Evolutionary conservation across 92 coral and sea anemone genomes (phyloP).

Genomic region (Chrysogorgia sp.): DNA sequence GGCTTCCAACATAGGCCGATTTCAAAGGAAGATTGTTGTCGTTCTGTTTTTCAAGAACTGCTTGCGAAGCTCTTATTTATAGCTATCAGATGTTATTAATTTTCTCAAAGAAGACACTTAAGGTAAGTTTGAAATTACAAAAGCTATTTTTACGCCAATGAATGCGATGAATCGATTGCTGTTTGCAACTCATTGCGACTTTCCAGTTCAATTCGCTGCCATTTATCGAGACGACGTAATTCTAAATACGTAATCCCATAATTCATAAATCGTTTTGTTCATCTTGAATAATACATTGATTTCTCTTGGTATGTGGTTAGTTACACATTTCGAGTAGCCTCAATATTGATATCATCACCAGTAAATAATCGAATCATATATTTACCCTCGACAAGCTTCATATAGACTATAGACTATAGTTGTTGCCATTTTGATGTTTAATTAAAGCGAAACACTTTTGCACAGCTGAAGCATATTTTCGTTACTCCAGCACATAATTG

Average conservation of each 20-base stretch:
- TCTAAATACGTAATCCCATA: not conserved
- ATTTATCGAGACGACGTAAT: not conserved
- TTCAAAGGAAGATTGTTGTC: conserved; percentile 34
- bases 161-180: not conserved
- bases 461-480: no score
- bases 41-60: conserved; percentile 20
- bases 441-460: not conserved
- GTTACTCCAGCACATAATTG: no score
- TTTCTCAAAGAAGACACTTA: not conserved
- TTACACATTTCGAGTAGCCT: not conserved
- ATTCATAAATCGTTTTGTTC: not conserved
- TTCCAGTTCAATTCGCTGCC: not conserved
- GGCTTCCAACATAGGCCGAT: conserved; percentile 30
- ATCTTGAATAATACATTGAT: not conserved
- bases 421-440: conserved; percentile 9
- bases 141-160: not conserved
- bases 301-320: not conserved
- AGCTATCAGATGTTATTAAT: conserved; percentile 34
- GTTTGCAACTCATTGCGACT: no score
- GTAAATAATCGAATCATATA: conserved; percentile 7
- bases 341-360: conserved; percentile 4
- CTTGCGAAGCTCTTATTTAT: not conserved
- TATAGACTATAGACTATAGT: not conserved
- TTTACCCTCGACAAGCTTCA: not conserved
- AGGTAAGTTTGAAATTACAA: conserved; percentile 13